phyloP scores from a whole-genome alignment of 2,113 vertebrate species.

The Penelope pileata region DNA sequence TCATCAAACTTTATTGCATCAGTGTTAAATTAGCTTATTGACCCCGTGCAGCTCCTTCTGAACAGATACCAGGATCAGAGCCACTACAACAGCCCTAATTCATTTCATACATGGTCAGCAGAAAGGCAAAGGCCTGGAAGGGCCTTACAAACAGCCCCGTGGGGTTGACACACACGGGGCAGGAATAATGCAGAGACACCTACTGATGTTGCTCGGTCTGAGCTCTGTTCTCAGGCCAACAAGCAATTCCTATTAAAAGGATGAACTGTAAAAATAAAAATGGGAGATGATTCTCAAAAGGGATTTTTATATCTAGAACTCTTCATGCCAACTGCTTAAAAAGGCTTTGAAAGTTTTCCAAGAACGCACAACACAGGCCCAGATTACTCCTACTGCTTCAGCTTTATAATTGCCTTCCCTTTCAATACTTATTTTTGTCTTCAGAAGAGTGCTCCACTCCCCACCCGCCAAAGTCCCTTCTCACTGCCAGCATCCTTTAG shows the following conservation, averaged over 20 bases:
- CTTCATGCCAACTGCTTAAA: conserved; percentile 43
- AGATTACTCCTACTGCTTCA: not conserved
- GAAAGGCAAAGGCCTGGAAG: not conserved
- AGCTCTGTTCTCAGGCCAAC: not conserved
- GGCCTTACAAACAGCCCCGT: not conserved
- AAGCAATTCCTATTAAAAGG: conserved; percentile 22
- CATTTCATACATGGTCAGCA: not conserved
- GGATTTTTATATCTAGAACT: conserved; percentile 20
- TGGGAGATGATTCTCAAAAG: conserved; percentile 47
- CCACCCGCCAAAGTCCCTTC: not conserved
- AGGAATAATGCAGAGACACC: not conserved
- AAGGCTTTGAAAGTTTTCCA: conserved; percentile 62
- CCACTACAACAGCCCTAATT: rapidly evolving
- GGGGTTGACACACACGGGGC: not conserved
- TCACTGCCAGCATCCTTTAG: not conserved
- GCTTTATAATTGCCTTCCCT: conserved; percentile 24
- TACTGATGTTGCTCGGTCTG: not conserved
- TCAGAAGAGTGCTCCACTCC: not conserved
- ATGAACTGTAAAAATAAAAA: conserved; percentile 13
- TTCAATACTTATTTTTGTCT: conserved; percentile 42
- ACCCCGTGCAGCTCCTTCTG: not conserved
- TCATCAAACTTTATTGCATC: not conserved
- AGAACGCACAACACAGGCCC: not conserved
- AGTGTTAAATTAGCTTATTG: not conserved
- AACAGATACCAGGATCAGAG: not conserved